Evolutionary conservation across 2,113 vertebrate species (phyloP).

Genomic region (Notarius lentiginosus): DNA sequence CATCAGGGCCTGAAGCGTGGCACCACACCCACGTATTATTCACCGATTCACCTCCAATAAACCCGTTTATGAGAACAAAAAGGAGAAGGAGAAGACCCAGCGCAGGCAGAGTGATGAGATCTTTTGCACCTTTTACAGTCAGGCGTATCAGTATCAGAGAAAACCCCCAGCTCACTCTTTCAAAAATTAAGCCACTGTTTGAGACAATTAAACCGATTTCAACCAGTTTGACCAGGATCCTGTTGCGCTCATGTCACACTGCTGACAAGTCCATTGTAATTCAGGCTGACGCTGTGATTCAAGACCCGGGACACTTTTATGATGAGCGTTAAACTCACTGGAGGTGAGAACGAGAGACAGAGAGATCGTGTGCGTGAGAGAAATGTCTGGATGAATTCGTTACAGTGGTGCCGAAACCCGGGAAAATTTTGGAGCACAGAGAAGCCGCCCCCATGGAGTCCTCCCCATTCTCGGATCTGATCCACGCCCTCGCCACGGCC

Average conservation of each 20-base stretch:
- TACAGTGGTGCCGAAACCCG: too few species aligned
- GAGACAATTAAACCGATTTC: not conserved
- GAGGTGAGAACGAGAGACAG: not conserved
- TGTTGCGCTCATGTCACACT: not conserved
- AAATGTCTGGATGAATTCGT: not conserved
- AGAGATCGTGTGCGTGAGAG: not conserved
- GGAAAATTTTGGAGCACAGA: too few species aligned
- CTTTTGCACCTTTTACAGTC: slow-evolving; percentile 37
- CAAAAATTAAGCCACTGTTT: slow-evolving; percentile 8
- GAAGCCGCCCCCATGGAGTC: too few species aligned
- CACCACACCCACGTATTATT: slow-evolving; percentile 13
- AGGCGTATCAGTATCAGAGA: slow-evolving; percentile 17
- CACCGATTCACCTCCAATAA: slow-evolving; percentile 28
- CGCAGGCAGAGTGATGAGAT: slow-evolving; percentile 19
- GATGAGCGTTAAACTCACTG: not conserved
- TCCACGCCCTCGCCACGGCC: too few species aligned
- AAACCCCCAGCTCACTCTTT: slow-evolving; percentile 5
- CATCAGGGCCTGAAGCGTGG: not conserved
- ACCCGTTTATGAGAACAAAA: slow-evolving; percentile 29
- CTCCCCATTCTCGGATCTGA: too few species aligned
- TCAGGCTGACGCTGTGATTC: not conserved
- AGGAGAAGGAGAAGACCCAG: slow-evolving; percentile 19
- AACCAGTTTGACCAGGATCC: not conserved
- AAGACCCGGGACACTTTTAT: not conserved
- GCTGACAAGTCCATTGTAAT: not conserved